phyloP scores from a whole-genome alignment of 2,113 vertebrate species.

The Callithrix jacchus region DNA sequence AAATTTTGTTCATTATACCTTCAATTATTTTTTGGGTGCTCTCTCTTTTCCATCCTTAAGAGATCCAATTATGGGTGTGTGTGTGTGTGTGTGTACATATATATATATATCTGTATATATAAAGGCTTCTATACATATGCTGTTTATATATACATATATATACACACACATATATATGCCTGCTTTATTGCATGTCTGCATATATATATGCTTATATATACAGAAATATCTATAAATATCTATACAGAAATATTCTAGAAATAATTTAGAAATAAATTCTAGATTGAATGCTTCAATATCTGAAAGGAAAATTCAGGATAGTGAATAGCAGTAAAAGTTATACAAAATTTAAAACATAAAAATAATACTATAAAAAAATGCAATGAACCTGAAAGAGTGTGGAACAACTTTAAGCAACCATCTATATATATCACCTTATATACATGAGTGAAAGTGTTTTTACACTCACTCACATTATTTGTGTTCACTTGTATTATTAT shows the following conservation, averaged over 20 bases:
- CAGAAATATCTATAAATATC: background rate
- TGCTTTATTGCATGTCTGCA: too few relatives aligned
- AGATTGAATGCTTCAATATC: background rate
- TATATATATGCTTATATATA: too few relatives aligned
- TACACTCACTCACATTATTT: background rate
- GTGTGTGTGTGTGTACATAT: background rate
- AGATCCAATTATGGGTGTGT: background rate
- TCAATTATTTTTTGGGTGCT: background rate
- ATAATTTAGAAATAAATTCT: background rate
- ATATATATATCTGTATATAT: too few relatives aligned
- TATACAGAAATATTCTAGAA: too few relatives aligned
- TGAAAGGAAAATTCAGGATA: background rate
- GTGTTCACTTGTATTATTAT: background rate
- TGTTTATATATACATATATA: too few relatives aligned
- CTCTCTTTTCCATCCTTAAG: background rate
- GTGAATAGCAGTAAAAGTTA: slow-evolving; percentile 37
- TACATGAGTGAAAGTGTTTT: background rate
- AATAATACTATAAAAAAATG: background rate
- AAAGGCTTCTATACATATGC: too few relatives aligned
- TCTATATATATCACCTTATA: too few relatives aligned
- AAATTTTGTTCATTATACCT: background rate
- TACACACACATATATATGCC: too few relatives aligned
- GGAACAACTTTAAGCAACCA: background rate
- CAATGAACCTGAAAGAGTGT: background rate
- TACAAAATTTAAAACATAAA: background rate